Percentiles rank a stretch among this genome's conserved stretches.
These are phyloP conservation scores for Epizoanthus illoricatus DNA, from an alignment of 92 coral and sea anemone species.

Conservation along the genomic window DNA sequence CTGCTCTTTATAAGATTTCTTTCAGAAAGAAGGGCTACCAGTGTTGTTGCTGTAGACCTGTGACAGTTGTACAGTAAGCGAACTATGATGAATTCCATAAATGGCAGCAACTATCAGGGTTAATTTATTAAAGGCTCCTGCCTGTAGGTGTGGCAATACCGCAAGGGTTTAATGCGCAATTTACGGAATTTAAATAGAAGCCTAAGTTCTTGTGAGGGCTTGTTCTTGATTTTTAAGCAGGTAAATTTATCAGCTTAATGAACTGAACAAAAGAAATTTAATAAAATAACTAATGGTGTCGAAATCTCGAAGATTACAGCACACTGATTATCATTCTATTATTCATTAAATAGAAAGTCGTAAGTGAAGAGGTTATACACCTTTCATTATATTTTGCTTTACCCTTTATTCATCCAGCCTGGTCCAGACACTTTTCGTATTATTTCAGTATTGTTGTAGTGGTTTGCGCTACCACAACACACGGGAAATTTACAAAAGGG, in stretches of 20 bases:
- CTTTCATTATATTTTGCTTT: background rate
- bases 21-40: background rate
- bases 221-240: conserved; percentile 31
- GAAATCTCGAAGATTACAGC: conserved; percentile 2
- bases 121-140: conserved; percentile 15
- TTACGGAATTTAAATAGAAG: conserved; percentile 12
- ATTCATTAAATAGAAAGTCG: background rate
- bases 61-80: conserved; percentile 6
- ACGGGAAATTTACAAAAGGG: too few relatives aligned
- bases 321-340: background rate
- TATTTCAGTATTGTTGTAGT: background rate
- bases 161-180: conserved; percentile 1
- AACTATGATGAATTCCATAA: conserved; percentile 16
- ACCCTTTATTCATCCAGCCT: background rate
- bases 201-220: conserved; percentile 5
- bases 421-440: conserved; percentile 4
- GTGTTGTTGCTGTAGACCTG: background rate
- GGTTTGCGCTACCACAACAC: too few relatives aligned
- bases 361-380: background rate
- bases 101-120: conserved; percentile 20
- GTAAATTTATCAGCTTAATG: conserved; percentile 16
- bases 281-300: conserved; percentile 19
- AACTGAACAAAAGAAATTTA: conserved; percentile 10
- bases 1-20: background rate
- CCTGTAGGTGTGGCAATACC: conserved; percentile 35